Conservation (phyloP, 2,888 invertebrate species). For the Tetragnatha montana region DNA sequence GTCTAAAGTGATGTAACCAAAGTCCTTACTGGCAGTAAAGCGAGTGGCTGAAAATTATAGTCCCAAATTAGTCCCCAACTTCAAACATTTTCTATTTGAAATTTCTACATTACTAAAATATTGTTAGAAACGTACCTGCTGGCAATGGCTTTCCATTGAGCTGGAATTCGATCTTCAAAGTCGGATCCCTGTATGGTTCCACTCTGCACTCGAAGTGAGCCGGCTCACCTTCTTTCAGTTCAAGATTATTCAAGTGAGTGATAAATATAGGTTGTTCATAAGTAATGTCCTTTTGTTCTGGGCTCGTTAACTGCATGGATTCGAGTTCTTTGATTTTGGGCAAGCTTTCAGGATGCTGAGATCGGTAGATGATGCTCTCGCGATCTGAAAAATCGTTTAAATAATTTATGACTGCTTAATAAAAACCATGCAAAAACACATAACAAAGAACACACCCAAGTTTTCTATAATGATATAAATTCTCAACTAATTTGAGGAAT, state of each 20-base stretch:
- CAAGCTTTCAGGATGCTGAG: conserved; percentile 91
- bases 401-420: not conserved
- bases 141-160: conserved; percentile 91
- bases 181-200: conserved; percentile 93
- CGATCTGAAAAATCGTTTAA: conserved; percentile 79
- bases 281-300: conserved; percentile 81
- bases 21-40: conserved; percentile 94
- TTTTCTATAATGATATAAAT: too few species aligned
- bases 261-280: conserved; percentile 93
- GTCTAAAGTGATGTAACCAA: conserved; percentile 95
- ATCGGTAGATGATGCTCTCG: conserved; percentile 90
- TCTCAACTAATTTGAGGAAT: too few species aligned
- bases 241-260: conserved; percentile 91
- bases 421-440: too few species aligned
- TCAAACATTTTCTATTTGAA: not conserved
- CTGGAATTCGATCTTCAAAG: conserved; percentile 93
- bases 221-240: conserved; percentile 90
- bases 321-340: conserved; percentile 91
- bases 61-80: not conserved
- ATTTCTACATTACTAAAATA: not conserved
- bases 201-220: conserved; percentile 94
- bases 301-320: conserved; percentile 81
- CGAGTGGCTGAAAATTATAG: conserved; percentile 83
- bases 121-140: conserved; percentile 62
- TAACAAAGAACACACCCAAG: too few species aligned